These are phyloP conservation scores for Geococcyx californianus DNA, from an alignment of 2,113 vertebrate genomes.

Conservation along the genomic window DNA sequence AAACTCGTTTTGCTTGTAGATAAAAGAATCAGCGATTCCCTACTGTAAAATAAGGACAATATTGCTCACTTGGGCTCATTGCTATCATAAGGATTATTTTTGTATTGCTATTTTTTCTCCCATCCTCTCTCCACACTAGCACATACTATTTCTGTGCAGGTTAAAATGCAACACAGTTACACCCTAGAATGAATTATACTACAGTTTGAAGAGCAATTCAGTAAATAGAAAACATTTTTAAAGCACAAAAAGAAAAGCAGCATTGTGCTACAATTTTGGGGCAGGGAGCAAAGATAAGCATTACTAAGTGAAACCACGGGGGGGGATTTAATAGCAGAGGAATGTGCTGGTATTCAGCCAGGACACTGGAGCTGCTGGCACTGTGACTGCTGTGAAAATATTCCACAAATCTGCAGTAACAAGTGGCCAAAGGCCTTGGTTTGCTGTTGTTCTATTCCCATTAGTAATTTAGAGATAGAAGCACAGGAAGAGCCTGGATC, in stretches of 20 bases:
- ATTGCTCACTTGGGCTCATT: slow-evolving; percentile 31
- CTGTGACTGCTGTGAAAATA: background rate
- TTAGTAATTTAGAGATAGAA: background rate
- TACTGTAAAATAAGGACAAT: slow-evolving; percentile 21
- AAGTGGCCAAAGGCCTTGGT: slow-evolving; percentile 28
- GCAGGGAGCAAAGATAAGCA: slow-evolving; percentile 21
- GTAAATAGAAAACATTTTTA: slow-evolving; percentile 48
- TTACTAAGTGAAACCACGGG: slow-evolving; percentile 46
- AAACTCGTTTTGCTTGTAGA: background rate
- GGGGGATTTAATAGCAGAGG: slow-evolving; percentile 47
- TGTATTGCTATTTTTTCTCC: slow-evolving; percentile 36
- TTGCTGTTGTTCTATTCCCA: background rate
- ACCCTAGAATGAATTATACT: slow-evolving; percentile 45
- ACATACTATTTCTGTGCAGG: slow-evolving; percentile 47
- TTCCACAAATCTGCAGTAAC: slow-evolving; percentile 21
- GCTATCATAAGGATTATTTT: slow-evolving; percentile 51
- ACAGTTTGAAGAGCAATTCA: slow-evolving; percentile 17
- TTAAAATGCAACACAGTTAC: slow-evolving; percentile 38
- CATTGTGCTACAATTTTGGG: slow-evolving; percentile 8
- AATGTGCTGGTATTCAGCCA: slow-evolving; percentile 61
- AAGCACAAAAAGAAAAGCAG: slow-evolving; percentile 11
- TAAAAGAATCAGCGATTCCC: background rate
- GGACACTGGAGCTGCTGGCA: slow-evolving; percentile 58
- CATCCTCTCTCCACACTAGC: slow-evolving; percentile 1
- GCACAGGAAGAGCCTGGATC: background rate